These are phyloP conservation scores for Leucoptera coffeella DNA, from an alignment of 2,888 invertebrate genomes.

Conservation along the genomic window DNA sequence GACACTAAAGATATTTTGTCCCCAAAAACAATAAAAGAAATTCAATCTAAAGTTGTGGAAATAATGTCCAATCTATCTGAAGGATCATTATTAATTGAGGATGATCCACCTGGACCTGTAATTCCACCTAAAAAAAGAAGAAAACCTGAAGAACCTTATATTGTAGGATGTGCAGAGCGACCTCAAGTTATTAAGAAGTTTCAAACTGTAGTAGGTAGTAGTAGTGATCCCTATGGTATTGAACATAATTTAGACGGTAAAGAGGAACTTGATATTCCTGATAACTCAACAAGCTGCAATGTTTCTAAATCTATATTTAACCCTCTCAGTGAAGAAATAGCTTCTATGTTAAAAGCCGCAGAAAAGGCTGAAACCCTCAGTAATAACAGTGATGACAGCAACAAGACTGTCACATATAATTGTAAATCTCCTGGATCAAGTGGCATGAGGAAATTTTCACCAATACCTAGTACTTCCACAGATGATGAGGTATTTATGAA, in stretches of 20 bases:
- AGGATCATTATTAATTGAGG: constrained; percentile 5
- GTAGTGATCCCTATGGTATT: constrained; percentile 11
- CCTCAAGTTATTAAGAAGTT: constrained; percentile 8
- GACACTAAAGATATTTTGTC: constrained; percentile 3
- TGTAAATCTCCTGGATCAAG: constrained; percentile 1
- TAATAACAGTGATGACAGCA: constrained; percentile 12
- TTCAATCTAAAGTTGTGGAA: constrained; percentile 8
- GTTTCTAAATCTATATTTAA: constrained; percentile 15
- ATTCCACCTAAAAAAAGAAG: constrained; percentile 11
- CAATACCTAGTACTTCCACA: constrained; percentile 20
- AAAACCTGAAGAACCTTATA: constrained; percentile 12
- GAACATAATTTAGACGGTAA: constrained; percentile 3
- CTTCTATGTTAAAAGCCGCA: constrained; percentile 7
- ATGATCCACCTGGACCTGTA: constrained; percentile 8
- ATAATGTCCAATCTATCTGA: constrained; percentile 8
- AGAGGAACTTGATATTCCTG: constrained; percentile 7
- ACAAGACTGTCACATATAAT: constrained; percentile 11
- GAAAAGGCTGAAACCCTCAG: constrained; percentile 5
- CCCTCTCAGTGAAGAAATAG: constrained; percentile 12
- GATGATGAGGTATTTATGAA: constrained; percentile 13
- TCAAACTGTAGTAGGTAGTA: constrained; percentile 9
- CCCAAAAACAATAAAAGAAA: constrained; percentile 8
- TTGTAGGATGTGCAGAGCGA: constrained; percentile 14
- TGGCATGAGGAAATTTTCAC: constrained; percentile 12
- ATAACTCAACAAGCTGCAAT: constrained; percentile 7